Evolutionary conservation across 2,888 invertebrate genomes (phyloP), one percentile per base, ranked within the genome.

Genomic region (Pollenia labialis): DNA sequence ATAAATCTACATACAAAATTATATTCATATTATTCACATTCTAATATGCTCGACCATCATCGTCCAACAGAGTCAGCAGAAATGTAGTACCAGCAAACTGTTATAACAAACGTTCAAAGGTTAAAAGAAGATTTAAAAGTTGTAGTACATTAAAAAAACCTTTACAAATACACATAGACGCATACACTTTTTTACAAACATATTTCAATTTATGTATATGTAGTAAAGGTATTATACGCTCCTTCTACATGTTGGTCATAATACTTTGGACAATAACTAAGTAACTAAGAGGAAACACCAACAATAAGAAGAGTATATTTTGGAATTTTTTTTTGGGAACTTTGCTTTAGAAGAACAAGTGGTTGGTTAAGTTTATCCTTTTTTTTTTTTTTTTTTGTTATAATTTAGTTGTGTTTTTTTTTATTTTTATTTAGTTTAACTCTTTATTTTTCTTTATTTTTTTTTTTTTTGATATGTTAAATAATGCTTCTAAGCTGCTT

Each of bases 401-500:
- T 48, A 52, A 46, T 50, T 62, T 52, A 60, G 58, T 68, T 68
- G 44, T 69, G 64, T 69, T 68, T 44, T 60, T 54, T 32, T 54
- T 32, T 69, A 64, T 64, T 62, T 50, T 68, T 23, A 44, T 32
- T 75, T 60, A 46, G 4, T 32, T 32, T 6, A 32, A 32, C 32
- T 6, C 32, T 32, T 32, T 23, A n/a, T n/a, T 23, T 54, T 68
- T 18, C 10, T 9, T 50, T 71, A 64, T 50, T 18, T 42, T 54
- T 44, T 23, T 44, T 42, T 44, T 32, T 52, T 83, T 81, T 72
- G 54, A 52, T 74, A 74, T 84, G 77, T 50, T 79, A 74, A 79
- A 80, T 69, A 85, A 74, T 75, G 72, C 79, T 85, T 52, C 79
- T 87, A 81, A 81, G 85, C 86, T 56, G 83, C 82, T 86, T 86